Evolutionary conservation across 2,113 vertebrate species (phyloP), one percentile per base, ranked within the genome.

Genomic region (Procavia capensis): DNA sequence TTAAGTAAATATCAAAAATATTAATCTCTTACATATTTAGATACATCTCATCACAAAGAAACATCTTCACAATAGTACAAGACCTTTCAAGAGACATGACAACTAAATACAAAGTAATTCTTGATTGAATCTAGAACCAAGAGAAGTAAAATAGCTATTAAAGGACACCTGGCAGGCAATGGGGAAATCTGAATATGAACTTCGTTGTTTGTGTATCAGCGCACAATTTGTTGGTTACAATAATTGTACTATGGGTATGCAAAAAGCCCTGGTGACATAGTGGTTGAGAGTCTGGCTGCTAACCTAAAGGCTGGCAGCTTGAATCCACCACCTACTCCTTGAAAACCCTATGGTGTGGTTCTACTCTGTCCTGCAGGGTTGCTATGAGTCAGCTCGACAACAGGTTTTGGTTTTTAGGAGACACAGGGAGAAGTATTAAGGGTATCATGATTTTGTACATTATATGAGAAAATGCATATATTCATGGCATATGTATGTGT

Each of bases 71-170:
- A 94, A 85, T 1, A 66, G 19, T 10, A 22, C 16, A 72, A 59
- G 76, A 70, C 19, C 72, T 82, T 43, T 89, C 50, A 87, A 78
- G 39, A 93, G n/a, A 75, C 13, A 45, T 34, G 31, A 66, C 43
- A 93, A 89, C 20, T 79, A 87, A 80, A 90, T 41, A 11, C 29
- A 89, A 2, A 9, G 5, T 79, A 10, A 96, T 39, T 25, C 78
- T 80, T 89, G 78, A 72, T 0, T 64, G n/a, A 25, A 66, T 91
- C 19, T 31, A 74, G n/a, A 39, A 64, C 20, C 25, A 91, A 80
- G 0, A 94, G 9, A 91, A 95, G 86, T 57, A 95, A 93, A 91
- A 84, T 3, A 79, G 17, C 81, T 85, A 94, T 59, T 61, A 85
- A 79, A 74, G 36, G 54, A 86, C 7, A 80, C 34, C 63, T n/a